Evolutionary conservation across 2,113 vertebrate species (phyloP), one percentile per base, ranked within the genome.

Genomic region (Campylorhamphus procurvoides): DNA sequence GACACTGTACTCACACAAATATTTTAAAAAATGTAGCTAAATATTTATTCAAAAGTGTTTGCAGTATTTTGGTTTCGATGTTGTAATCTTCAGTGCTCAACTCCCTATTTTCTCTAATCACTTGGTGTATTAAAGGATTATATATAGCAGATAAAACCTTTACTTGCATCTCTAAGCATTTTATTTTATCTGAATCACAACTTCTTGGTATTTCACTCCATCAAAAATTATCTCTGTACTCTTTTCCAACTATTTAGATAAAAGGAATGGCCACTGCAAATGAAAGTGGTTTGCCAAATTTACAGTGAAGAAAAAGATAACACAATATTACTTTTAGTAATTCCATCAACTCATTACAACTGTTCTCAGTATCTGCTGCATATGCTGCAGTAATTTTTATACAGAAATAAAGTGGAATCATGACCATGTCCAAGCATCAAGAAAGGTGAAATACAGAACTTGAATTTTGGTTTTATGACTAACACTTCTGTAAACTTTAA

Each of bases 121-220:
- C 6, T 52, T 33, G 3, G 19, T 89, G 16, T 64, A 75, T 95
- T 92, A 86, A 92, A 84, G 83, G 72, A 93, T 94, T 89, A 71
- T 52, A 59, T 8, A 47, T 14, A 28, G 28, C 13, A 81, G 88
- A 88, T 94, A 88, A 88, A 91, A 69, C 13, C 13, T 59, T 55
- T 44, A 29, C 55, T 71, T 81, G 72, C 50, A 83, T 64, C 63
- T 90, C 64, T 95, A 92, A 94, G 64, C 56, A 86, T 84, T 94
- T 93, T 83, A 63, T 87, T 94, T 89, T 53, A 95, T 93, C 93
- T 90, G 60, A 90, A 75, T 75, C 79, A 75, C 24, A 53, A 89
- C 76, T 78, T 93, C 69, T 90, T 93, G 92, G 85, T 62, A 96
- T 84, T 96, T 84, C 40, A 81, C 37, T 90, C 72, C 24, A 91